Base-by-base conservation (phyloP, 2,113 vertebrate genomes). In the Syngnathoides biaculeatus region DNA sequence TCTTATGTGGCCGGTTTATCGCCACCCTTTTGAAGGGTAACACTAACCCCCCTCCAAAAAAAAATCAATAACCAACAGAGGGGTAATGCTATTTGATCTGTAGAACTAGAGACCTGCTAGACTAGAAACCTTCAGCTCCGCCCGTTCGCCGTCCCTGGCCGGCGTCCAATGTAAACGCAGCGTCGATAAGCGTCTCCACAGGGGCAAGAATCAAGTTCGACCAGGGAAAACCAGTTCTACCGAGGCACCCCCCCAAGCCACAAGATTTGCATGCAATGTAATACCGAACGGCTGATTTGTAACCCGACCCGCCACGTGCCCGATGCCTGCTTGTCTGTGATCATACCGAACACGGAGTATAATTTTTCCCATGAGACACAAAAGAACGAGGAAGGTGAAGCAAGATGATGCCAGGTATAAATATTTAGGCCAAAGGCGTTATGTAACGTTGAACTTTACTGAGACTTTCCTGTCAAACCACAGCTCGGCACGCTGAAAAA, bases 381-480 rank as follows among this genome's bases (percentile, higher is more conserved):
- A 57, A 57, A 30, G 15, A 15, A 26, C 55, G 19, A 57, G 55
- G 26, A 26, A 30, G 55, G 26, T 30, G 55, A 57, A 57, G 55
- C 55, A 17, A 30, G 26, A 57, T 30, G 26, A 57, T 57, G 26
- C 26, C 55, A 9, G 1, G 7, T 30, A 27, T 26, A 56, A 56
- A 56, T 56, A 56, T 56, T 26, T 14, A 56, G 24, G 53, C 26
- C 24, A 15, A 27, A 14, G 13, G 26, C 5, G 11, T 57, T 17
- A 57, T 30, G 55, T 57, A 30, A 57, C 26, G 14, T 57, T 57
- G 55, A 57, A 57, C 55, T 57, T 57, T 8, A 57, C 14, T 30
- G 53, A 56, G 13, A 15, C 55, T 15, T 57, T 57, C 6, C 55
- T 17, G 26, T 57, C 55, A 35, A 57, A 57, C 3, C 4, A 1